Evolutionary conservation across 2,113 vertebrate species (phyloP).

Genomic region (Raphicerus campestris): DNA sequence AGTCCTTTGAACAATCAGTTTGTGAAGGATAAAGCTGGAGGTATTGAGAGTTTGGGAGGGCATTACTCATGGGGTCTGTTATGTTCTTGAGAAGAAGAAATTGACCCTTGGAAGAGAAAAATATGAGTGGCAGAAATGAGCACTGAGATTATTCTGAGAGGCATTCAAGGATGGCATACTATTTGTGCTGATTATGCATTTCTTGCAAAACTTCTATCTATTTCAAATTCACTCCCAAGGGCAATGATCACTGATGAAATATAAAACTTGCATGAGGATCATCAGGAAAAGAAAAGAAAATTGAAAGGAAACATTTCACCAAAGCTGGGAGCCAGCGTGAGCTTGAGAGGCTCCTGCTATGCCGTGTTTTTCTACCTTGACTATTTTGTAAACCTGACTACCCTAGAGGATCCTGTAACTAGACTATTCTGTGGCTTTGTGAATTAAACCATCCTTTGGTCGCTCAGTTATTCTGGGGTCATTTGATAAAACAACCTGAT

Average conservation of each 20-base stretch:
- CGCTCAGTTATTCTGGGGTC: not conserved
- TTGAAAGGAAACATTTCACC: not conserved
- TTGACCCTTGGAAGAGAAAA: not conserved
- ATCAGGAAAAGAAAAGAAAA: not conserved
- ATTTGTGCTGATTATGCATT: conserved; percentile 17
- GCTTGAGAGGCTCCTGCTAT: not conserved
- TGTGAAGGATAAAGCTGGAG: not conserved
- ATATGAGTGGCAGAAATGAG: not conserved
- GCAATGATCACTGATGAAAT: not conserved
- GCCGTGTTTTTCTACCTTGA: not conserved
- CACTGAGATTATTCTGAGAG: not conserved
- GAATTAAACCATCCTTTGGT: not conserved
- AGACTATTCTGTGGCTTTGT: not conserved
- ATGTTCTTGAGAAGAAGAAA: not conserved
- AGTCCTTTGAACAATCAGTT: not conserved
- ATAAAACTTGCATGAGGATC: not conserved
- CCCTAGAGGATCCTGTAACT: not conserved
- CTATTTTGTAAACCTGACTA: not conserved
- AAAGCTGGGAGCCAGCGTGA: not conserved
- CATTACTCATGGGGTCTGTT: not conserved
- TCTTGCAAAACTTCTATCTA: not conserved
- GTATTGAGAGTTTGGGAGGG: not conserved
- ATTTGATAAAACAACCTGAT: not conserved
- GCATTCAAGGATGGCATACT: not conserved
- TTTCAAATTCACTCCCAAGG: conserved; percentile 16